phyloP scores from a whole-genome alignment of 1,140 invertebrate species.

The Myzus persicae region DNA sequence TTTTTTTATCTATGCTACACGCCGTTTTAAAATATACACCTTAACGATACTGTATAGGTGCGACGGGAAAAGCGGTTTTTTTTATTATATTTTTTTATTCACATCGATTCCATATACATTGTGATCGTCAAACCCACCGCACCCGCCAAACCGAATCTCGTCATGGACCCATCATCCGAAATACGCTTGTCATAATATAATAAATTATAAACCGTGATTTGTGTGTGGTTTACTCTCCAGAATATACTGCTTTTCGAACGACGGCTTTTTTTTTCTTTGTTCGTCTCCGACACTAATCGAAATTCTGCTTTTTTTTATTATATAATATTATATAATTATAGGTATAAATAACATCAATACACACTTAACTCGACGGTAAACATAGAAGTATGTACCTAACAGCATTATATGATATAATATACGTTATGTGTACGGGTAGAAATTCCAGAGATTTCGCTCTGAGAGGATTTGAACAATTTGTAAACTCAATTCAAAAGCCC shows the following conservation, averaged over 20 bases:
- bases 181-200: not conserved
- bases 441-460: not conserved
- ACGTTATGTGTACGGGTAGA: not conserved
- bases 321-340: not conserved
- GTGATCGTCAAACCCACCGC: not conserved
- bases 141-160: not conserved
- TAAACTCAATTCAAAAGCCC: not conserved
- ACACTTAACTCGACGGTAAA: not conserved
- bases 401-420: not conserved
- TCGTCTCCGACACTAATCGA: not conserved
- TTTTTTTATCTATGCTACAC: constrained; percentile 8
- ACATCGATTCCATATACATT: not conserved
- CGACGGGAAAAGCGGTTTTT: not conserved
- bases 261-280: not conserved
- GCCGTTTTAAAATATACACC: not conserved
- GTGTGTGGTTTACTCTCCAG: not conserved
- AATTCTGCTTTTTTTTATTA: not conserved
- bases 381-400: not conserved
- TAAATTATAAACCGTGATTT: not conserved
- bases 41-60: not conserved
- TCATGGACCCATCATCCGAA: constrained; percentile 1
- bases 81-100: constrained; percentile 14
- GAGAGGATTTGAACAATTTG: not conserved
- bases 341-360: not conserved
- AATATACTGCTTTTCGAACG: not conserved